Percentiles rank a stretch among this genome's conserved stretches.
phyloP scores from a whole-genome alignment of 2,888 invertebrate genomes.

The Hypselothyrea guttata region DNA sequence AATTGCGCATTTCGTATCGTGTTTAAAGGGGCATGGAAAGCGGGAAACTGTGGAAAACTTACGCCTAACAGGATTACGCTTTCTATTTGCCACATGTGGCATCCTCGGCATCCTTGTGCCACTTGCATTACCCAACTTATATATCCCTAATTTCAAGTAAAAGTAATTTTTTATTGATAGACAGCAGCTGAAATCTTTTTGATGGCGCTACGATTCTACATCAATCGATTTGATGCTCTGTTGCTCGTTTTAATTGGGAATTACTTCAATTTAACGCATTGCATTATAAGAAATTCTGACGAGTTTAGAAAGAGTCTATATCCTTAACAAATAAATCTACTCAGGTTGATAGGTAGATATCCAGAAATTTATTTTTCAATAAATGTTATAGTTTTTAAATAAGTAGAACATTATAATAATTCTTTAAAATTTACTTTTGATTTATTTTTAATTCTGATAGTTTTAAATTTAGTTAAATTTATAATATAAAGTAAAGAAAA shows the following conservation, averaged over 20 bases:
- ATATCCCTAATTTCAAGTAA: no score
- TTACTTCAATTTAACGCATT: background rate
- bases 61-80: slow-evolving; percentile 47
- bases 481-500: no score
- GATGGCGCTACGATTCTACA: slow-evolving; percentile 25
- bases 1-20: slow-evolving; percentile 70
- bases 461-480: no score
- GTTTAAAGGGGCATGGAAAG: slow-evolving; percentile 21
- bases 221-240: slow-evolving; percentile 68
- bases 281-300: background rate
- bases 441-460: no score
- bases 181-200: slow-evolving; percentile 32
- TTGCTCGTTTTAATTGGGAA: slow-evolving; percentile 53
- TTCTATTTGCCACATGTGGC: slow-evolving; percentile 27
- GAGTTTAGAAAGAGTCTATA: no score
- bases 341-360: no score
- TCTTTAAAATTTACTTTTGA: no score
- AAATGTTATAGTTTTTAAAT: no score
- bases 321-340: no score
- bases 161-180: no score
- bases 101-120: background rate
- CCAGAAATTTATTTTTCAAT: no score
- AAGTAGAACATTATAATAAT: no score
- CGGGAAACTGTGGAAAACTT: slow-evolving; percentile 31
- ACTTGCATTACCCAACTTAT: background rate